Base-by-base conservation (phyloP, 1,140 invertebrate species). In the Drosophila sulfurigaster region DNA sequence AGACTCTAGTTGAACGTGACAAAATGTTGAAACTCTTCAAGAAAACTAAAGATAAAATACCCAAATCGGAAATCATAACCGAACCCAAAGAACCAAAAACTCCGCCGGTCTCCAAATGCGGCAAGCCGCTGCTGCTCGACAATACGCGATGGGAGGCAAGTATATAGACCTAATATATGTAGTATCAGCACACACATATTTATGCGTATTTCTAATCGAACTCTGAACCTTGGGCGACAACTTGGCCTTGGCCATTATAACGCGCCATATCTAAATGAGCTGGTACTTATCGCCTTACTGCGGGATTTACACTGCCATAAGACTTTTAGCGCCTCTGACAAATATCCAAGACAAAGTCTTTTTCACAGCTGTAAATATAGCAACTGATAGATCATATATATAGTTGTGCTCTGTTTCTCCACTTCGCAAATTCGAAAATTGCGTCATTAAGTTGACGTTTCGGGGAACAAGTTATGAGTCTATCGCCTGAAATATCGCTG, bases 111-210 rank as follows among this genome's bases (percentile, higher is more conserved):
- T 91, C 91, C n/a, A 92, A 92, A 79, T 91, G 90, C 48, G 91
- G 91, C 57, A 92, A 92, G 51, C 78, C 90, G 1, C 75, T 92
- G 28, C 72, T 87, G 46, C 78, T 92, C 73, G 91, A 92, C 64
- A 91, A 91, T 56, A 77, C 77, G 51, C 79, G 91, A 30, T 87
- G 89, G 87, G 91, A 92, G 91, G 91, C 91, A 92, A 92, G 91
- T 92, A 89, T 28, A 41, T 25, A 28, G 3, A n/a, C 5, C 32
- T 11, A 38, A 25, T 25, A 25, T 25, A 25, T 20, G 20, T 20
- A 20, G 3, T 16, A 56, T 8, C n/a, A 43, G 6, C 10, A 38
- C 35, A 38, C n/a, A 28, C 6, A 30, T 52, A 52, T 30, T 13
- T 11, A 38, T 16, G 7, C 8, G 35, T 38, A 38, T 10, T 38